Evolutionary conservation across 1,140 invertebrate genomes (phyloP).

Genomic region (Orchesella cincta): DNA sequence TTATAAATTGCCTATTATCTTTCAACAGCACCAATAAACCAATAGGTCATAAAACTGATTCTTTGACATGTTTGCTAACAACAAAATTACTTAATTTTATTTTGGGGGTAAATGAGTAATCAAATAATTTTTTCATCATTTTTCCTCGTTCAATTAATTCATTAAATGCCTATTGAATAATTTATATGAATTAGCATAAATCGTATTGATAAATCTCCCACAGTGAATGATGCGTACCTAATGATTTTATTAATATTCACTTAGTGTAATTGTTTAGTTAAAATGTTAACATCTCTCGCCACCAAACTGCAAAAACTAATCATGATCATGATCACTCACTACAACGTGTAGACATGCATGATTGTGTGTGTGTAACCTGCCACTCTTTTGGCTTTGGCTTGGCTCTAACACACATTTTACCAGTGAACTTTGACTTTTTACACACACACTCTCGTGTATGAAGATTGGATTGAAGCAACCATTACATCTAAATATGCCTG

Average conservation of each 20-base stretch:
- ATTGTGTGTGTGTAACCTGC: no score
- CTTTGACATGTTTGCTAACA: neutral
- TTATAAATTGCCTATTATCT: no score
- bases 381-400: no score
- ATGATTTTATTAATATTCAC: conserved; percentile 3
- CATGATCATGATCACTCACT: no score
- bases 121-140: neutral
- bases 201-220: no score
- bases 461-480: no score
- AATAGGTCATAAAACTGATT: neutral
- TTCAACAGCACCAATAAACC: no score
- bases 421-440: neutral
- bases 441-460: no score
- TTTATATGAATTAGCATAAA: neutral
- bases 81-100: neutral
- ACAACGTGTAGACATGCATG: no score
- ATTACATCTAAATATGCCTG: no score
- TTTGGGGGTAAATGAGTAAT: neutral
- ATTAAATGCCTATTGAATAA: neutral
- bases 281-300: neutral
- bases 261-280: neutral
- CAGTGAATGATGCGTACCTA: neutral
- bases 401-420: no score
- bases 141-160: neutral
- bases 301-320: neutral